phyloP scores from a whole-genome alignment of 2,113 vertebrate species.

The Cavia porcellus region DNA sequence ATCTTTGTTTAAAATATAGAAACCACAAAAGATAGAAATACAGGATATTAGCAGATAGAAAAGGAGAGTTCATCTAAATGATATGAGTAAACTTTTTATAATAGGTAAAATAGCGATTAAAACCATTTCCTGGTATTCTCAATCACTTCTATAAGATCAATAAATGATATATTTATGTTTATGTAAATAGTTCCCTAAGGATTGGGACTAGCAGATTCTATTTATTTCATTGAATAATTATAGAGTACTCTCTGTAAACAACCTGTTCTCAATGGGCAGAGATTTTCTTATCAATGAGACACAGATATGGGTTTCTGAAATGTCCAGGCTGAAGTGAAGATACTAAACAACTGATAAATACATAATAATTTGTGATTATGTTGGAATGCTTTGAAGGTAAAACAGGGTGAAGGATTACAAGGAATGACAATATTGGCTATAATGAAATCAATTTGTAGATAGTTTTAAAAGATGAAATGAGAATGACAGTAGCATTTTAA shows the following conservation, averaged over 20 bases:
- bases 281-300: neutral
- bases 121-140: neutral
- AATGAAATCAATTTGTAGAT: neutral
- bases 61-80: neutral
- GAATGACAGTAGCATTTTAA: neutral
- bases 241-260: neutral
- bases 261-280: neutral
- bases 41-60: neutral
- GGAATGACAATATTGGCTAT: neutral
- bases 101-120: neutral
- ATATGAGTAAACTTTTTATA: neutral
- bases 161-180: neutral
- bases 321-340: neutral
- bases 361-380: neutral
- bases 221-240: slow-evolving; percentile 16
- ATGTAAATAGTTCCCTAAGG: neutral
- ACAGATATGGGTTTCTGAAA: neutral
- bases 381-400: neutral
- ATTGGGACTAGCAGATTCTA: neutral
- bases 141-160: neutral
- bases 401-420: neutral
- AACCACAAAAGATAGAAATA: neutral
- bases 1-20: neutral
- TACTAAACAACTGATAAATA: neutral
- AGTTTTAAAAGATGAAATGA: neutral